Base-by-base conservation (phyloP, 2,797 vertebrate genomes). In the Merluccius polli region DNA sequence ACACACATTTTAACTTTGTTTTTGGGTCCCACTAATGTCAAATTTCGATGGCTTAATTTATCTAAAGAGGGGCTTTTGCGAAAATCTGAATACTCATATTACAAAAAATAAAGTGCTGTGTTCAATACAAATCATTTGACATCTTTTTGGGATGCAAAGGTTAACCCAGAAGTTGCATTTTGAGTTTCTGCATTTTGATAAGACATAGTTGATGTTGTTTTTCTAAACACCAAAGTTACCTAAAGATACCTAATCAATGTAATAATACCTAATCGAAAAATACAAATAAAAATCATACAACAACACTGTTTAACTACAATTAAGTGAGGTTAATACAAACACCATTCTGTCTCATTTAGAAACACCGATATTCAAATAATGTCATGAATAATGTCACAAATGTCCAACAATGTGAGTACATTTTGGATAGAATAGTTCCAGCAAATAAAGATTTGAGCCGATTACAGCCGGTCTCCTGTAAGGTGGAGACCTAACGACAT, bases 81-180 rank as follows among this genome's bases (percentile, higher is more conserved):
- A 73, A 82, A 83, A 79, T 35, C 38, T 77, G 84, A 94, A 93
- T 93, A 94, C 90, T 93, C 92, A 87, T 88, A 77, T 85, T 90
- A 81, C n/a, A 79, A 87, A 85, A 87, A 70, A 92, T 94, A 94
- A 95, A 95, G 94, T 94, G 93, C 94, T 91, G 92, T 86, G 80
- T 88, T 91, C 78, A 79, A 88, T 88, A 35, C 83, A 81, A 87
- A 87, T 75, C 32, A 87, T 81, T 82, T 75, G 76, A 89, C 77
- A 63, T 82, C 67, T 77, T 83, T 16, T 77, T 77, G 29, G 9
- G 35, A 71, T 11, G 12, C 11, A 71, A 91, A 83, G 76, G 27
- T 74, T 73, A 86, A 65, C 21, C 33, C 72, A 35, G 70, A 74
- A 59, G 73, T 80, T 4, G 18, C 81, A 71, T n/a, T 67, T 67